phyloP scores from a whole-genome alignment of 30 jellyfish, hydroid and myxozoan species.

The Phacellophora camtschatica region DNA sequence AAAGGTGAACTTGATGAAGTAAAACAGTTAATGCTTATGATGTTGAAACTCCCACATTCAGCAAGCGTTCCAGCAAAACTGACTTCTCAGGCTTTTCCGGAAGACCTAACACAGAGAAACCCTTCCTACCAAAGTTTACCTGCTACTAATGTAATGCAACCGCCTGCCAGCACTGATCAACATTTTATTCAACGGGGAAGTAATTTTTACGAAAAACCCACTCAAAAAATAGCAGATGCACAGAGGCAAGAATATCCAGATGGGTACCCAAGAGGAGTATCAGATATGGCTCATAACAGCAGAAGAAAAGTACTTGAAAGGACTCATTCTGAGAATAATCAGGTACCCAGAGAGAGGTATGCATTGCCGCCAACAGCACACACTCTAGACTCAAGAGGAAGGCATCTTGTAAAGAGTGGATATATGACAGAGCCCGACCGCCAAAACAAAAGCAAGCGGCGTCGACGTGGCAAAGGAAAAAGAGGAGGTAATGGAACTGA shows the following conservation, averaged over 20 bases:
- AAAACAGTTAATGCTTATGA: conserved; percentile 53
- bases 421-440: conserved; percentile 89
- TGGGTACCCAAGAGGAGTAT: neutral
- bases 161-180: neutral
- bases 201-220: neutral
- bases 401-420: conserved; percentile 28
- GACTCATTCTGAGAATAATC: neutral
- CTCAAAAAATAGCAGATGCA: neutral
- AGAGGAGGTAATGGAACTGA: conserved; percentile 48
- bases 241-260: neutral
- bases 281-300: neutral
- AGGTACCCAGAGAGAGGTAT: neutral
- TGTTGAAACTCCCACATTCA: conserved; percentile 32
- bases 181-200: neutral
- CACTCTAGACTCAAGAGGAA: neutral
- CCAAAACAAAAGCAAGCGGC: conserved; percentile 6
- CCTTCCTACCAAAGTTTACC: neutral
- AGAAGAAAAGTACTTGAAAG: neutral
- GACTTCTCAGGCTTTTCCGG: neutral
- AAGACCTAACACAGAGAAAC: neutral
- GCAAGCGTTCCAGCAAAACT: conserved; percentile 15
- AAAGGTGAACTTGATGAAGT: conserved; percentile 67
- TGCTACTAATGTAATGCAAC: neutral
- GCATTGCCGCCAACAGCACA: neutral
- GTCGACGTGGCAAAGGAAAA: conserved; percentile 66